These are phyloP conservation scores for Colossoma macropomum DNA, from an alignment of 2,113 vertebrate species.

Conservation along the genomic window DNA sequence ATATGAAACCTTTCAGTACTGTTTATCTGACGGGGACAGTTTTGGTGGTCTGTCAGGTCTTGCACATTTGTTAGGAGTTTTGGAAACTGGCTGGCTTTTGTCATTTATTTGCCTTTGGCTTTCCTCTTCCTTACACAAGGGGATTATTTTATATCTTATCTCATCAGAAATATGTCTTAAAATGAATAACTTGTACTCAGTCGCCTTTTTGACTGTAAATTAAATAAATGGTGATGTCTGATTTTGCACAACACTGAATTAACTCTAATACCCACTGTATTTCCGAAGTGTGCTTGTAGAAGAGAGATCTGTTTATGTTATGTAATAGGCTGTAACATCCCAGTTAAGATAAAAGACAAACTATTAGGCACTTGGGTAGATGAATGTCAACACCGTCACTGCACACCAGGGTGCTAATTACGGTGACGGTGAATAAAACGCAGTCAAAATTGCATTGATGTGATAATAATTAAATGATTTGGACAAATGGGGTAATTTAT, in stretches of 20 bases:
- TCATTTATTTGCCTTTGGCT: too few relatives aligned
- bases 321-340: slow-evolving; percentile 41
- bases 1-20: too few relatives aligned
- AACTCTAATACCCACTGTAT: neutral
- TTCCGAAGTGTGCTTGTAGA: slow-evolving; percentile 7
- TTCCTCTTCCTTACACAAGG: too few relatives aligned
- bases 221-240: too few relatives aligned
- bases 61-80: too few relatives aligned
- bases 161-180: too few relatives aligned
- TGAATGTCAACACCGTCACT: slow-evolving; percentile 34
- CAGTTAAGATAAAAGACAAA: slow-evolving; percentile 41
- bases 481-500: slow-evolving; percentile 50
- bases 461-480: slow-evolving; percentile 53
- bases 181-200: too few relatives aligned
- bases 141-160: too few relatives aligned
- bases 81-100: too few relatives aligned
- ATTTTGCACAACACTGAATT: neutral
- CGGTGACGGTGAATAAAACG: slow-evolving; percentile 35
- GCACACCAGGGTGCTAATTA: slow-evolving; percentile 53
- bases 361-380: slow-evolving; percentile 40
- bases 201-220: too few relatives aligned
- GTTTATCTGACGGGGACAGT: too few relatives aligned
- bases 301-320: slow-evolving; percentile 19
- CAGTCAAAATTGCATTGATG: slow-evolving; percentile 50
- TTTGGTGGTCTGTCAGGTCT: too few relatives aligned